Percentiles rank a stretch among this genome's conserved stretches.
phyloP scores from a whole-genome alignment of 2,113 vertebrate genomes.

The Scortum barcoo region DNA sequence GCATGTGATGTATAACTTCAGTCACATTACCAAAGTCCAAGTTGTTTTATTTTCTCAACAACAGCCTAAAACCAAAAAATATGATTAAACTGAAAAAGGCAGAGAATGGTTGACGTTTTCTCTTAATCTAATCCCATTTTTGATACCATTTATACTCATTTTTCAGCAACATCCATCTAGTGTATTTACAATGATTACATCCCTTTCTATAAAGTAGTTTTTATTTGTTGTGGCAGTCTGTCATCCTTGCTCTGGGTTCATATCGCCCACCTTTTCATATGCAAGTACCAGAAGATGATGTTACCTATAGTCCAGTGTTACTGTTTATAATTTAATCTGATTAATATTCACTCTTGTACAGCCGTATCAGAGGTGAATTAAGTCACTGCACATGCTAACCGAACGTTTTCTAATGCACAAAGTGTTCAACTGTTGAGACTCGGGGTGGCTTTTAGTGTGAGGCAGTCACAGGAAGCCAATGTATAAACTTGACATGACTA shows the following conservation, averaged over 20 bases:
- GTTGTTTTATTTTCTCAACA: too few species aligned
- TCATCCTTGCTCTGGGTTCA: not conserved
- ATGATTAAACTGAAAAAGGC: not conserved
- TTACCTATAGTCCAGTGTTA: too few species aligned
- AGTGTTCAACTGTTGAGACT: not conserved
- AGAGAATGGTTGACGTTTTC: too few species aligned
- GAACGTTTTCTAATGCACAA: not conserved
- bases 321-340: not conserved
- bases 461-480: not conserved
- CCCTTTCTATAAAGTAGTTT: not conserved
- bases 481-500: not conserved
- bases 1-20: too few species aligned
- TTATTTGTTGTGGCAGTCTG: not conserved
- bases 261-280: not conserved
- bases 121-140: not conserved
- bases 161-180: not conserved
- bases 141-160: not conserved
- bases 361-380: not conserved
- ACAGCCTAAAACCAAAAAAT: not conserved
- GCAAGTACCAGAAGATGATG: not conserved
- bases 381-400: not conserved
- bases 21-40: too few species aligned
- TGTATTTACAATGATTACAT: not conserved
- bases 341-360: not conserved
- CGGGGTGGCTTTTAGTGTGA: not conserved